A percentile compares a stretch with the other conserved stretches of the same genome.
These are phyloP conservation scores for Leucopsar rothschildi DNA, from an alignment of 2,113 vertebrate genomes.

Conservation along the genomic window DNA sequence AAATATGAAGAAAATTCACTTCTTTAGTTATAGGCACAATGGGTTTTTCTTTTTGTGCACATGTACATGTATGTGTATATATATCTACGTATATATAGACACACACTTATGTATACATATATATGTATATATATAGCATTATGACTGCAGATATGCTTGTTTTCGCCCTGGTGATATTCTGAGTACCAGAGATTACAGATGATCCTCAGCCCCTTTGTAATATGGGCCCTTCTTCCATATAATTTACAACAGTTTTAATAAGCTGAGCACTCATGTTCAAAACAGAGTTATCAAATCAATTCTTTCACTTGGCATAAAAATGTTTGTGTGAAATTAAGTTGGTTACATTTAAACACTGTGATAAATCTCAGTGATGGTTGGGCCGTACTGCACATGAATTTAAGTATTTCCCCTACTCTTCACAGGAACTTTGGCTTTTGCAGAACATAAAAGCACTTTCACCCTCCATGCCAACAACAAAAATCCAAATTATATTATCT, in stretches of 20 bases:
- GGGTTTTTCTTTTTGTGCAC: neutral
- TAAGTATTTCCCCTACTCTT: slow-evolving; percentile 11
- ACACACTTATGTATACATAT: neutral
- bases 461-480: slow-evolving; percentile 4
- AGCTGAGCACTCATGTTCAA: slow-evolving; percentile 13
- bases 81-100: neutral
- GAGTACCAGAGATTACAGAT: neutral
- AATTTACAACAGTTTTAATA: slow-evolving; percentile 31
- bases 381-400: neutral
- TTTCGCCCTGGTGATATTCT: neutral
- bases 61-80: too few species aligned
- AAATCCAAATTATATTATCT: slow-evolving; percentile 36
- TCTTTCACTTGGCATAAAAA: slow-evolving; percentile 51
- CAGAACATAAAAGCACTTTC: neutral
- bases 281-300: slow-evolving; percentile 49
- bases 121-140: neutral
- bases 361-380: slow-evolving; percentile 19
- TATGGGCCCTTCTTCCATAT: neutral
- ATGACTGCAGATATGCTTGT: neutral
- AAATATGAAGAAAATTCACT: neutral
- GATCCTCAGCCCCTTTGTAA: neutral
- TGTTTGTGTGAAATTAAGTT: slow-evolving; percentile 61
- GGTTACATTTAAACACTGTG: slow-evolving; percentile 52
- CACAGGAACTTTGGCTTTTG: neutral
- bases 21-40: neutral